Conservation (phyloP, 2,797 vertebrate genomes). For the Sternarchorhynchus goeldii region DNA sequence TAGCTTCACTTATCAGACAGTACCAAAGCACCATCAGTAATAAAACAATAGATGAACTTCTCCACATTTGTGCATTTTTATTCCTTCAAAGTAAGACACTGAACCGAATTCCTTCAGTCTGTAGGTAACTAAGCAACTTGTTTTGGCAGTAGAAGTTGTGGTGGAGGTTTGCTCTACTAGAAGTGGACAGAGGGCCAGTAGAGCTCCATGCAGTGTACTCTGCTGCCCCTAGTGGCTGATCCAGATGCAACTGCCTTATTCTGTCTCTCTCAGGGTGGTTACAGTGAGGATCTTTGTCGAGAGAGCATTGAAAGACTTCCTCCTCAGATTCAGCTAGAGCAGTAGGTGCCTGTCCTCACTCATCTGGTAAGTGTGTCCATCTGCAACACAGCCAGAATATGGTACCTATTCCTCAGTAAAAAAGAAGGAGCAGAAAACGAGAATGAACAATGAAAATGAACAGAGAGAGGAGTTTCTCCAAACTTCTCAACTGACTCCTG, state of each 20-base stretch:
- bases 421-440: conserved; percentile 34
- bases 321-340: conserved; percentile 43
- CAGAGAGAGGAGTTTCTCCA: not conserved
- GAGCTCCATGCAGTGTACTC: conserved; percentile 59
- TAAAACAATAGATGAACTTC: no score
- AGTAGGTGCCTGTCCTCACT: conserved; percentile 44
- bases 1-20: no score
- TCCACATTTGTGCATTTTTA: no score
- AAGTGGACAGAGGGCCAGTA: conserved; percentile 32
- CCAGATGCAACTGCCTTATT: not conserved
- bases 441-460: conserved; percentile 33
- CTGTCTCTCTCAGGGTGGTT: conserved; percentile 19
- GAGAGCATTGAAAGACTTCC: conserved; percentile 35
- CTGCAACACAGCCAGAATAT: conserved; percentile 51
- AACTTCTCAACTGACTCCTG: not conserved
- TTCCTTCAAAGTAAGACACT: no score
- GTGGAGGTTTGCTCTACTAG: conserved; percentile 19
- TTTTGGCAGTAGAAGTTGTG: not conserved
- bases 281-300: conserved; percentile 33
- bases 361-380: conserved; percentile 51
- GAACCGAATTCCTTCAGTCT: not conserved
- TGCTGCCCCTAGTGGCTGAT: conserved; percentile 69
- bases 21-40: no score
- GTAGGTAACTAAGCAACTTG: conserved; percentile 14
- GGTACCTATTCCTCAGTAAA: conserved; percentile 26